These are phyloP conservation scores for Xylocopa sonorina DNA, from an alignment of 1,140 invertebrate species.

Conservation along the genomic window DNA sequence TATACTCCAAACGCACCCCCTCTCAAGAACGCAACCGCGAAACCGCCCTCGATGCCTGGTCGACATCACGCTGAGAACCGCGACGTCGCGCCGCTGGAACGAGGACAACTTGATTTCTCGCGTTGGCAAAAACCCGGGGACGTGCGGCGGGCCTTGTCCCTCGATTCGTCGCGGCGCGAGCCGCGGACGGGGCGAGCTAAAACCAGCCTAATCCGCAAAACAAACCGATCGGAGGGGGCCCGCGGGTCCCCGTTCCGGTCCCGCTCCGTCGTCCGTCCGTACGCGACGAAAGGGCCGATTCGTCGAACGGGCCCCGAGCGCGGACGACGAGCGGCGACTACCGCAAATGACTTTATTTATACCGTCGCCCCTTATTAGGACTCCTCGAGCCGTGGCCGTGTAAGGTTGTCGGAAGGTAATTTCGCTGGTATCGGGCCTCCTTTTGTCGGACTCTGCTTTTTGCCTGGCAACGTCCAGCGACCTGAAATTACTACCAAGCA, in stretches of 20 bases:
- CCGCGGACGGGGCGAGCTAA: slow-evolving; percentile 51
- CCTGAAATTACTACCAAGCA: slow-evolving; percentile 41
- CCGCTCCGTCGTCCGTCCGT: background rate
- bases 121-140: slow-evolving; percentile 54
- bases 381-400: slow-evolving; percentile 31
- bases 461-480: slow-evolving; percentile 18
- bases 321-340: slow-evolving; percentile 32
- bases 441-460: slow-evolving; percentile 42
- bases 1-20: no score
- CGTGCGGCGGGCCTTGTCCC: slow-evolving; percentile 61
- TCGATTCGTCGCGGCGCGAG: slow-evolving; percentile 60
- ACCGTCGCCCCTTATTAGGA: slow-evolving; percentile 53
- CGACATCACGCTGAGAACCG: background rate
- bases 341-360: slow-evolving; percentile 66
- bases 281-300: slow-evolving; percentile 59
- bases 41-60: background rate
- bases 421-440: slow-evolving; percentile 39
- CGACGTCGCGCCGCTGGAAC: slow-evolving; percentile 24
- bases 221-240: slow-evolving; percentile 51
- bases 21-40: no score
- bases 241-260: slow-evolving; percentile 2
- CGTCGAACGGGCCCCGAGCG: slow-evolving; percentile 48
- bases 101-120: slow-evolving; percentile 52
- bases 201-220: slow-evolving; percentile 67
- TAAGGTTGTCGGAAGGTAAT: slow-evolving; percentile 46